These are phyloP conservation scores for Malaclemys terrapin DNA, from an alignment of 2,113 vertebrate species.

Conservation along the genomic window DNA sequence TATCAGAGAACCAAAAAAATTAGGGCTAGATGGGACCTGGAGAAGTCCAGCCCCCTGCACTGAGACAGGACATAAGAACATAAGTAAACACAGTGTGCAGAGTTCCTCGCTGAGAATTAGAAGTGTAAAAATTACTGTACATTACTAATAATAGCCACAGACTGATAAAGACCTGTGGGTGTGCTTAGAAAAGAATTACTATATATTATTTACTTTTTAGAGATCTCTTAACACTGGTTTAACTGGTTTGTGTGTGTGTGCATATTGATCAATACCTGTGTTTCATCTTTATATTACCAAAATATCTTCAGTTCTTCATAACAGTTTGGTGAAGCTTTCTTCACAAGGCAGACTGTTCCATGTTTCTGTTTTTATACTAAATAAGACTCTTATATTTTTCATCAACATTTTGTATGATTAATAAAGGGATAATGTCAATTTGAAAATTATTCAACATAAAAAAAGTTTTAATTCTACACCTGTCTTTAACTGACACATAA, in stretches of 20 bases:
- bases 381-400: background rate
- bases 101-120: background rate
- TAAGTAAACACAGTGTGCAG: background rate
- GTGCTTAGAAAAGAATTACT: too few relatives aligned
- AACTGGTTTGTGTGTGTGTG: too few relatives aligned
- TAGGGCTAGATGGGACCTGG: background rate
- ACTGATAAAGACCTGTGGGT: too few relatives aligned
- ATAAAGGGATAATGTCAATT: background rate
- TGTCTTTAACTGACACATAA: background rate
- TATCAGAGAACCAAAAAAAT: background rate
- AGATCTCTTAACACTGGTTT: too few relatives aligned
- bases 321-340: background rate
- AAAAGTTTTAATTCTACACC: background rate
- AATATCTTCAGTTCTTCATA: background rate
- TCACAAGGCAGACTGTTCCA: background rate
- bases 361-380: background rate
- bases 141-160: too few relatives aligned
- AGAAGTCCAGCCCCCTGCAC: background rate
- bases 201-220: too few relatives aligned
- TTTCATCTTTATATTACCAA: background rate
- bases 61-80: background rate
- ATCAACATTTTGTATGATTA: background rate
- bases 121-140: too few relatives aligned
- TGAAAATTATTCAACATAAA: background rate
- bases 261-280: background rate